Evolutionary conservation across 2,888 invertebrate species (phyloP).

Genomic region (Isotomurus palustris): DNA sequence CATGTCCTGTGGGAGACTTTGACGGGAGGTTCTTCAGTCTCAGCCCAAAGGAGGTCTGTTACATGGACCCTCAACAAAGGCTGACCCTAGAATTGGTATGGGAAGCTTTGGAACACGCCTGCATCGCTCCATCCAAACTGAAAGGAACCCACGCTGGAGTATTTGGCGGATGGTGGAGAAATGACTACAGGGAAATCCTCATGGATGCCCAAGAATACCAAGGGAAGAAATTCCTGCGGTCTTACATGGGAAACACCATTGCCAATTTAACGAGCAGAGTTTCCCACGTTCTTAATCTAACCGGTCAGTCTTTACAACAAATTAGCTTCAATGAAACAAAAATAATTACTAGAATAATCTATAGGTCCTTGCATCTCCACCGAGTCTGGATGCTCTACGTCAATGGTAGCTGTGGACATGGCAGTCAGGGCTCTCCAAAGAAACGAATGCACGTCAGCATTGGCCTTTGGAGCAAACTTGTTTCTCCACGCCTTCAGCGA

Average conservation of each 20-base stretch:
- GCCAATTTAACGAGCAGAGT: too few species aligned
- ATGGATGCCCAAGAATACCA: not conserved
- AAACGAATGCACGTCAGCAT: constrained; percentile 16
- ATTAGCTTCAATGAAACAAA: too few species aligned
- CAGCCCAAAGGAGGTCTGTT: not conserved
- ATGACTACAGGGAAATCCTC: constrained; percentile 8
- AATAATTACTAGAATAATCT: too few species aligned
- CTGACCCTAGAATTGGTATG: not conserved
- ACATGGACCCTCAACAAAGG: constrained; percentile 7
- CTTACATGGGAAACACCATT: too few species aligned
- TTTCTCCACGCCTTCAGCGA: constrained; percentile 17
- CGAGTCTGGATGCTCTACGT: constrained; percentile 32
- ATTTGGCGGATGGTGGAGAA: constrained; percentile 4
- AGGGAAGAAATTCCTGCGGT: not conserved
- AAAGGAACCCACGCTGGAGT: constrained; percentile 4
- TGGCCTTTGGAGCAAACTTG: constrained; percentile 32
- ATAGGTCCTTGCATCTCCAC: constrained; percentile 7
- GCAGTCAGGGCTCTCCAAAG: constrained; percentile 30
- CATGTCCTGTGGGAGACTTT: constrained; percentile 7
- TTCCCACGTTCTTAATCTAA: too few species aligned
- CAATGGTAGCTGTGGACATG: constrained; percentile 32
- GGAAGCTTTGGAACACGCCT: constrained; percentile 10
- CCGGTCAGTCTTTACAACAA: too few species aligned
- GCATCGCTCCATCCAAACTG: not conserved
- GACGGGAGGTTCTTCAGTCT: constrained; percentile 13